Evolutionary conservation across 2,797 vertebrate species (phyloP).

Genomic region (Enteromius thamalakanensis): DNA sequence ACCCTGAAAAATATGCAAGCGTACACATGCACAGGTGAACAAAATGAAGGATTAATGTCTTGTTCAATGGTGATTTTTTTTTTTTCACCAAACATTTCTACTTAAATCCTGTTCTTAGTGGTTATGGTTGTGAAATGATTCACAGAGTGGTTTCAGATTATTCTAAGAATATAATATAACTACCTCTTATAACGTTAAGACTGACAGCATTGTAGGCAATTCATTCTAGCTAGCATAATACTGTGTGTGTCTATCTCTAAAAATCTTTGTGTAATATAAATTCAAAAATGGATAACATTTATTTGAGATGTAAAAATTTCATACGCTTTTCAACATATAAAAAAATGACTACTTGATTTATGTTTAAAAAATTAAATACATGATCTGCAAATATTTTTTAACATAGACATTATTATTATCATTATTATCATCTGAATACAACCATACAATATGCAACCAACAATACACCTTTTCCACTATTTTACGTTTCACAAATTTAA

Average conservation of each 20-base stretch:
- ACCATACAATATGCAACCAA: too few relatives aligned
- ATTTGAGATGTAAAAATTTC: not conserved
- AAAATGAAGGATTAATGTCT: not conserved
- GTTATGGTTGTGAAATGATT: not conserved
- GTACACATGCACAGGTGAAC: not conserved
- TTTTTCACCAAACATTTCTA: not conserved
- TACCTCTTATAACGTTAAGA: not conserved
- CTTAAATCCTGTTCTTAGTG: not conserved
- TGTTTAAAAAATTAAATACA: not conserved
- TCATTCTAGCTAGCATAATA: not conserved
- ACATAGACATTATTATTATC: not conserved
- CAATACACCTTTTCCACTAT: not conserved
- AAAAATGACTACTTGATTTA: not conserved
- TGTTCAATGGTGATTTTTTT: not conserved
- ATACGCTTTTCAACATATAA: not conserved
- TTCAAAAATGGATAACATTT: not conserved
- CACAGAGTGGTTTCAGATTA: not conserved
- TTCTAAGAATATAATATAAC: not conserved
- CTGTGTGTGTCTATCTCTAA: too few relatives aligned
- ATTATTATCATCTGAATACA: not conserved
- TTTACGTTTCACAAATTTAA: not conserved
- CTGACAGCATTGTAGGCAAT: slow-evolving; percentile 2
- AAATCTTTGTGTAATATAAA: not conserved
- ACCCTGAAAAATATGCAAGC: not conserved
- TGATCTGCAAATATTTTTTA: not conserved